Evolutionary conservation across 2,113 vertebrate genomes (phyloP), one percentile per base, ranked within the genome.

Genomic region (Lophochroa leadbeateri): DNA sequence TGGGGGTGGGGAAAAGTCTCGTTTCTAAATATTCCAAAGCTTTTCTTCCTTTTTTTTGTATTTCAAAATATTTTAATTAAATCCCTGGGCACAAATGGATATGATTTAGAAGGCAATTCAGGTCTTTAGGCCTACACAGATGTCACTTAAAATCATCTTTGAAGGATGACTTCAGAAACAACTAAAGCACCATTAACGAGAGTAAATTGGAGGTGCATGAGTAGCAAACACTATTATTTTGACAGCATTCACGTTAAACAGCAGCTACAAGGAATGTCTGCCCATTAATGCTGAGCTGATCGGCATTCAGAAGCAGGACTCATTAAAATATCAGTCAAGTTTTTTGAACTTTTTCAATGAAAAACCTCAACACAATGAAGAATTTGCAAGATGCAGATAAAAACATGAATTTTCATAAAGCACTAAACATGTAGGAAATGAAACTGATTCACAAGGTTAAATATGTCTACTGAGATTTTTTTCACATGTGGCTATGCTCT

Each of bases 71-170:
- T 72, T 89, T 92, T 95, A 92, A 94, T 96, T 96, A 93, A 95
- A 94, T 96, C 86, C 60, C 88, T 69, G 35, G 41, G 82, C 61
- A 83, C 39, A 46, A 93, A 58, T 23, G 23, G 65, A 46, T 92
- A 65, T 79, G 79, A 94, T 96, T 93, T 95, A 96, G 70, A 91
- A 97, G 86, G 80, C 72, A 91, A 52, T 83, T 96, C 63, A 68
- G 75, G 83, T 97, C 92, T 92, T 88, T 88, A 96, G 86, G 63
- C 75, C 93, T 93, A 91, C 35, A 93, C 33, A 84, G 87, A 96
- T 96, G 95, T 94, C 94, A 94, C 72, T 95, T 92, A 88, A 97
- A 95, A 94, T 95, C 81, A 96, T 88, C 67, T 91, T 79, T 88
- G 92, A 96, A 92, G 68, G 80, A 92, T 95, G 87, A 91, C 76